A percentile compares a stretch with the other conserved stretches of the same genome.
Evolutionary conservation across 2,113 vertebrate species (phyloP).

Genomic region (Myrmophylax atrothorax): DNA sequence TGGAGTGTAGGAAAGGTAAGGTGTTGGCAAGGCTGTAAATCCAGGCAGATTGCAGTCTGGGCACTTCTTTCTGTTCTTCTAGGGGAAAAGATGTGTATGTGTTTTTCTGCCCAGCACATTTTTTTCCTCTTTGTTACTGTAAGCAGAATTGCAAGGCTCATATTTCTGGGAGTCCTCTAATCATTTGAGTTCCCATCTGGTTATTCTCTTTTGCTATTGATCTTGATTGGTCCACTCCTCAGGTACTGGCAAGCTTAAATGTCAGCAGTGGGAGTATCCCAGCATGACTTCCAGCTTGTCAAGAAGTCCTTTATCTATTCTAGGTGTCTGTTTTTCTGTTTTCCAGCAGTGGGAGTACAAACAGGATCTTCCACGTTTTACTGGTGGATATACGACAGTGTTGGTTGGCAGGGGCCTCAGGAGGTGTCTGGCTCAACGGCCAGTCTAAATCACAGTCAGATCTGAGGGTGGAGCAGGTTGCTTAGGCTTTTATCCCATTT

Average conservation of each 20-base stretch:
- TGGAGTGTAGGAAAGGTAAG: neutral
- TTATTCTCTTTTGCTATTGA: neutral
- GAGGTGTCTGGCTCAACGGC: neutral
- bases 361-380: neutral
- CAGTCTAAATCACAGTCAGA: neutral
- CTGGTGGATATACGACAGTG: neutral
- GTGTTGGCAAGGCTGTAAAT: neutral
- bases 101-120: neutral
- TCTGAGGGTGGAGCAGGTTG: neutral
- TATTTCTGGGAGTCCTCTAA: conserved; percentile 3
- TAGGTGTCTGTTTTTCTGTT: neutral
- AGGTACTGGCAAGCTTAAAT: conserved; percentile 61
- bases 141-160: neutral
- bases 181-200: conserved; percentile 34
- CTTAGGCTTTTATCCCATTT: neutral
- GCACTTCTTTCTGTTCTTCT: neutral
- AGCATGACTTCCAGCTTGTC: neutral
- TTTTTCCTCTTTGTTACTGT: neutral
- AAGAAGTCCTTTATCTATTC: neutral
- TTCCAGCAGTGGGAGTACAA: neutral
- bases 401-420: neutral
- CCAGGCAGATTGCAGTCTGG: neutral
- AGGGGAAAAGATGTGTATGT: neutral
- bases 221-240: conserved; percentile 1
- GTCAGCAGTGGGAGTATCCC: conserved; percentile 57